Evolutionary conservation across 2,888 invertebrate genomes (phyloP).

Genomic region (Unio pictorum): DNA sequence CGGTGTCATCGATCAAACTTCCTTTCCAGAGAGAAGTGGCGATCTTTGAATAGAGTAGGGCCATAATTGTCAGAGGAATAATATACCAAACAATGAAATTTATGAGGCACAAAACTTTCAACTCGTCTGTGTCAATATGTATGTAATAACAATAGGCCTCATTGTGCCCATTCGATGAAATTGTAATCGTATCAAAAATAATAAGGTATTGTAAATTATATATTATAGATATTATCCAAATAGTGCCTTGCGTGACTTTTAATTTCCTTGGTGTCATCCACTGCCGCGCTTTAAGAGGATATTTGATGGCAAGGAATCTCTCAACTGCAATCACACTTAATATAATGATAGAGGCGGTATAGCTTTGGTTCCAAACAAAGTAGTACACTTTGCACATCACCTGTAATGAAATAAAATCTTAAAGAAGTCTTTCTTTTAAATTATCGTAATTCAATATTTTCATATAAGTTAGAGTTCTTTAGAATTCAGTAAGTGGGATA

Average conservation of each 20-base stretch:
- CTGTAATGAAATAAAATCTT: conserved; percentile 32
- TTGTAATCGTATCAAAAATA: conserved; percentile 79
- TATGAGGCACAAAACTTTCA: conserved; percentile 73
- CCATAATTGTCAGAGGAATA: conserved; percentile 84
- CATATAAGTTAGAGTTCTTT: no score
- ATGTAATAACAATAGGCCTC: conserved; percentile 15
- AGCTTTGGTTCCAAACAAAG: conserved; percentile 89
- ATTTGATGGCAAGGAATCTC: conserved; percentile 71
- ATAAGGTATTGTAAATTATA: conserved; percentile 89
- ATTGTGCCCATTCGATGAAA: conserved; percentile 60
- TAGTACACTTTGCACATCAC: conserved; percentile 89
- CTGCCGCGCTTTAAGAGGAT: conserved; percentile 88
- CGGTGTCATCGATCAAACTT: no score
- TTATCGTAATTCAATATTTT: no score
- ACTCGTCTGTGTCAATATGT: conserved; percentile 14
- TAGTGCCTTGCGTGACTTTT: conserved; percentile 83
- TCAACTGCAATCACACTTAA: conserved; percentile 79
- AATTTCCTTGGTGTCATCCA: conserved; percentile 82
- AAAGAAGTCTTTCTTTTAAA: no score
- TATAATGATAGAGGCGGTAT: conserved; percentile 91
- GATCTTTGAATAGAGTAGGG: conserved; percentile 85
- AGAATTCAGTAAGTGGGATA: no score
- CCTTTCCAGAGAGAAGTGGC: conserved; percentile 85
- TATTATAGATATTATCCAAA: conserved; percentile 86
- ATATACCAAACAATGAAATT: conserved; percentile 88